Conservation (phyloP, 2,113 vertebrate genomes). For the Solea solea region DNA sequence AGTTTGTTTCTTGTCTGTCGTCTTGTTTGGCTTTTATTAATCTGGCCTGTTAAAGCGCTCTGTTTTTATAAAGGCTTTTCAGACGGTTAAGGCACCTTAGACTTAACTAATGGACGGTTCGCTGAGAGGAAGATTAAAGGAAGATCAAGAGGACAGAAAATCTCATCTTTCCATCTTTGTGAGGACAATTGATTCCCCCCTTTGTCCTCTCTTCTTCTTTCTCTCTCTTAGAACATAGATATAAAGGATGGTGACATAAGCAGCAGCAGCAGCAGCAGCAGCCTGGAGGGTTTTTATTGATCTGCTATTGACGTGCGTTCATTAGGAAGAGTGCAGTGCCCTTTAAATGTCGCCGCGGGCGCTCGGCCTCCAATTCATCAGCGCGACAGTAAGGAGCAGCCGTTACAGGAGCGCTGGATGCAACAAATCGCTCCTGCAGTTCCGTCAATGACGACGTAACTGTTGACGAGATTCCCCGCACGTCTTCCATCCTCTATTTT, state of each 20-base stretch:
- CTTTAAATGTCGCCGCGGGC: constrained; percentile 42
- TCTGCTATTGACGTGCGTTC: constrained; percentile 7
- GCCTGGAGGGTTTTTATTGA: constrained; percentile 23
- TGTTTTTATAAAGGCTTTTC: too few relatives aligned
- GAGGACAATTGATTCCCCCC: background rate
- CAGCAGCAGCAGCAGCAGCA: constrained; percentile 25
- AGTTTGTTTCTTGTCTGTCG: too few relatives aligned
- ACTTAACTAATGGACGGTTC: too few relatives aligned
- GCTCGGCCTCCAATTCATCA: constrained; percentile 12
- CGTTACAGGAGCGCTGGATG: too few relatives aligned
- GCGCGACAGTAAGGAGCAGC: background rate
- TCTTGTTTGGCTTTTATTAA: too few relatives aligned
- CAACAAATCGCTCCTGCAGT: too few relatives aligned
- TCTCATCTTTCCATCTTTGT: background rate
- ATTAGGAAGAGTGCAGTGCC: constrained; percentile 29
- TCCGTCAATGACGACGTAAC: too few relatives aligned
- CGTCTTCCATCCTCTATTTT: too few relatives aligned
- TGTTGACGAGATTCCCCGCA: too few relatives aligned
- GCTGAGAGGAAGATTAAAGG: background rate
- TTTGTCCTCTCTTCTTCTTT: background rate
- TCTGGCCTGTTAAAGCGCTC: too few relatives aligned
- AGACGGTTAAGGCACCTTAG: too few relatives aligned
- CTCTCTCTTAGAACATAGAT: background rate
- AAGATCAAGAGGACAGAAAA: background rate
- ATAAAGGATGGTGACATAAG: background rate